These are phyloP conservation scores for Asarcornis scutulata DNA, from an alignment of 2,113 vertebrate genomes.

Conservation along the genomic window DNA sequence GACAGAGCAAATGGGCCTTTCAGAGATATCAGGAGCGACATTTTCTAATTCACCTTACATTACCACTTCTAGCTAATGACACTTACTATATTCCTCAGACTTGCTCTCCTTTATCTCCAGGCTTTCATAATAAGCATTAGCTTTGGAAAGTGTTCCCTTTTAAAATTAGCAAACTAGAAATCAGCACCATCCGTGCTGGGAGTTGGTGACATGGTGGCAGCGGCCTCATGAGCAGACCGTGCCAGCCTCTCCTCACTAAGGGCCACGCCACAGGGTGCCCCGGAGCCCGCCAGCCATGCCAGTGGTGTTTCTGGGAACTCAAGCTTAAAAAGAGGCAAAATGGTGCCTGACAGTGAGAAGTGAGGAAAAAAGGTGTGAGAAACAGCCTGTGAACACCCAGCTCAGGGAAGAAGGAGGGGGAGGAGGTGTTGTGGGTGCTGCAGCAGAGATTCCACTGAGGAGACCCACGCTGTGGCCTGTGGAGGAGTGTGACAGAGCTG, in stretches of 20 bases:
- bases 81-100: fast-evolving
- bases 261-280: fast-evolving
- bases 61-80: background rate
- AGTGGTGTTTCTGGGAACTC: fast-evolving
- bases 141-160: background rate
- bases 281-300: background rate
- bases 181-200: fast-evolving
- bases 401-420: background rate
- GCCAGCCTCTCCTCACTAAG: too few species aligned
- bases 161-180: background rate
- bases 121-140: background rate
- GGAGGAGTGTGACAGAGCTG: background rate
- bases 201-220: background rate
- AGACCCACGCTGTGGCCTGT: background rate
- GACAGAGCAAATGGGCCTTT: background rate
- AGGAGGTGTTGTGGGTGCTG: fast-evolving
- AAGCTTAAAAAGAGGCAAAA: fast-evolving
- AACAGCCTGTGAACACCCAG: background rate
- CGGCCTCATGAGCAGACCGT: too few species aligned
- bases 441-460: background rate
- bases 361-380: background rate
- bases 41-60: background rate
- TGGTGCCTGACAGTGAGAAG: fast-evolving
- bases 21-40: background rate
- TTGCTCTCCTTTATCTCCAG: background rate